Evolutionary conservation across 2,113 vertebrate genomes (phyloP).

Genomic region (Chamaea fasciata): DNA sequence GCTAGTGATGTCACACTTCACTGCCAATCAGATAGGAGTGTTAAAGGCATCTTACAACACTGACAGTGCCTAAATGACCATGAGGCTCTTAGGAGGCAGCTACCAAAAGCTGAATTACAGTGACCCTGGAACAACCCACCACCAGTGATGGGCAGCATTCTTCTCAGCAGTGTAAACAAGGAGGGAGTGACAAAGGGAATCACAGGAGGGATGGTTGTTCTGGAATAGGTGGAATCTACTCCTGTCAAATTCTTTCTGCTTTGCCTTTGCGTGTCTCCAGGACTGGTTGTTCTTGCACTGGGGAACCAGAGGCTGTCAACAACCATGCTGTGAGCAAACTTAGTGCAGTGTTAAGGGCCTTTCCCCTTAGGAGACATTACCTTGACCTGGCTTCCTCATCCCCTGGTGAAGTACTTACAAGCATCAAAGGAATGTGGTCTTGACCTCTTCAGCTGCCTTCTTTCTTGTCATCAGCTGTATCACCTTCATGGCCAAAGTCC

Average conservation of each 20-base stretch:
- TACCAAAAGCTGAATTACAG: not conserved
- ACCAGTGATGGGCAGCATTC: not conserved
- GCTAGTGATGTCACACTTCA: constrained; percentile 33
- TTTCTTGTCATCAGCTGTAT: not conserved
- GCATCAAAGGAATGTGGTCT: not conserved
- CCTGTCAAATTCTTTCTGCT: not conserved
- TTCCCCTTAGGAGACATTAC: not conserved
- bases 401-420: not conserved
- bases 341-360: not conserved
- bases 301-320: not conserved
- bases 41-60: not conserved
- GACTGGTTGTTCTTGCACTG: not conserved
- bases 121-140: not conserved
- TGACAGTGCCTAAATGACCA: not conserved
- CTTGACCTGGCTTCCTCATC: not conserved
- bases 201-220: not conserved
- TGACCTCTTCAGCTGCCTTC: not conserved
- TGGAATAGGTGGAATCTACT: not conserved
- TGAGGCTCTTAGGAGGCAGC: not conserved
- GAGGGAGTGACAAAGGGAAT: not conserved
- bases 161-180: not conserved
- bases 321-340: not conserved
- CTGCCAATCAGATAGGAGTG: constrained; percentile 33
- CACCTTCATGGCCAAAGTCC: not conserved
- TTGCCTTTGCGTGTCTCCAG: not conserved